A percentile compares a stretch with the other conserved stretches of the same genome.
Evolutionary conservation across 2,113 vertebrate genomes (phyloP).

Genomic region (Parus major): DNA sequence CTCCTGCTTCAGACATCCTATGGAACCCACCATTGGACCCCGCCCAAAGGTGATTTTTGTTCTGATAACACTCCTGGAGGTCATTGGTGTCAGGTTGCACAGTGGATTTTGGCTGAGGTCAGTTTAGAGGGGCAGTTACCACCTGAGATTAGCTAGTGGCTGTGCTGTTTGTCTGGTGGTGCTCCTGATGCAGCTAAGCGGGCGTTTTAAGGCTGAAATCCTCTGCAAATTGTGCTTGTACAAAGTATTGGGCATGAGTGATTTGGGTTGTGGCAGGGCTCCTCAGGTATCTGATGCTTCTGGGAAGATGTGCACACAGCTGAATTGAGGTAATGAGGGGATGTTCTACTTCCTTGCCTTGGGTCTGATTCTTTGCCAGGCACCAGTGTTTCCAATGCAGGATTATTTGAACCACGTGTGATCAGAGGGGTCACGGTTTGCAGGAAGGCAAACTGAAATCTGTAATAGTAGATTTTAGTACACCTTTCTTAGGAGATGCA

Average conservation of each 20-base stretch:
- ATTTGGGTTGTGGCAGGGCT: neutral
- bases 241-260: fast-evolving
- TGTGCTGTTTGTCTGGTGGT: neutral
- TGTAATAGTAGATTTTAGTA: neutral
- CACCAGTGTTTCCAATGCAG: fast-evolving
- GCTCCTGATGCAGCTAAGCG: neutral
- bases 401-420: neutral
- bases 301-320: neutral
- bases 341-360: neutral
- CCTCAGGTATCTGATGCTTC: neutral
- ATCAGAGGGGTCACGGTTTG: neutral
- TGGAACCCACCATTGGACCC: slow-evolving; percentile 94
- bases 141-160: neutral
- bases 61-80: neutral
- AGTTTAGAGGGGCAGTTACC: no score
- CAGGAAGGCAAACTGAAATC: neutral
- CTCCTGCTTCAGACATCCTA: slow-evolving; percentile 95
- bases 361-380: neutral
- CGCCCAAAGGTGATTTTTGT: slow-evolving; percentile 88
- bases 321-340: neutral
- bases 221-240: neutral
- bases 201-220: neutral
- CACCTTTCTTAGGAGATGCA: neutral
- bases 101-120: neutral
- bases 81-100: neutral